Base-by-base conservation (phyloP, 2,888 invertebrate species). In the Melieria crassipennis region DNA sequence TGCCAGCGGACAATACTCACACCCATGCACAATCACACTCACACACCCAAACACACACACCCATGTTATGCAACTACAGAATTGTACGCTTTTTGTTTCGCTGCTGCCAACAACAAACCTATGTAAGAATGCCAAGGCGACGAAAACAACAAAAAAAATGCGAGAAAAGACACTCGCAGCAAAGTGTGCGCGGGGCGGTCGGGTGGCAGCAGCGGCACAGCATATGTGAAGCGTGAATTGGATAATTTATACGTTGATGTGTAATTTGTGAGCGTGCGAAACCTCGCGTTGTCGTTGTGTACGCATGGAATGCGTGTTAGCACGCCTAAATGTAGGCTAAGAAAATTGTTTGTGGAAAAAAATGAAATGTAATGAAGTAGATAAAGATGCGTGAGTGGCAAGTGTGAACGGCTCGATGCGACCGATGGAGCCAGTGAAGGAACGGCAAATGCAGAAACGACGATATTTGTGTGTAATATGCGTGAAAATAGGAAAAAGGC, bases 221-320 rank as follows among this genome's bases (percentile, higher is more conserved):
- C 62, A 63, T 69, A 71, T 72, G 73, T 70, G 78, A 78, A 78
- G 81, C 80, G 81, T 81, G 81, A 82, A 82, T 81, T 80, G 81
- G 81, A 82, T 82, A 81, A 80, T 79, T 79, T 79, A 78, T 78
- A 76, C 75, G 76, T 74, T 70, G 68, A 58, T 60, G 45, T 64
- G 66, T 63, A 63, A 60, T 64, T 60, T 63, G 74, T 67, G 62
- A 68, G 70, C 68, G 67, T 69, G 61, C 46, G 66, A 67, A 65
- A 43, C 43, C 64, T 45, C 30, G 64, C n/a, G 45, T n/a, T 10
- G 11, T 62, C 11, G 7, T 5, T 6, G 16, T 60, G 43, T 60
- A 11, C n/a, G 9, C n/a, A 11, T 11, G 4, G 50, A 67, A 47
- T 42, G 60, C 60, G 62, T 66, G 72, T 65, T 67, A 62, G 70